Evolutionary conservation across 1,140 invertebrate genomes (phyloP), one percentile per base, ranked within the genome.

Genomic region (Drosophila kanapiae): DNA sequence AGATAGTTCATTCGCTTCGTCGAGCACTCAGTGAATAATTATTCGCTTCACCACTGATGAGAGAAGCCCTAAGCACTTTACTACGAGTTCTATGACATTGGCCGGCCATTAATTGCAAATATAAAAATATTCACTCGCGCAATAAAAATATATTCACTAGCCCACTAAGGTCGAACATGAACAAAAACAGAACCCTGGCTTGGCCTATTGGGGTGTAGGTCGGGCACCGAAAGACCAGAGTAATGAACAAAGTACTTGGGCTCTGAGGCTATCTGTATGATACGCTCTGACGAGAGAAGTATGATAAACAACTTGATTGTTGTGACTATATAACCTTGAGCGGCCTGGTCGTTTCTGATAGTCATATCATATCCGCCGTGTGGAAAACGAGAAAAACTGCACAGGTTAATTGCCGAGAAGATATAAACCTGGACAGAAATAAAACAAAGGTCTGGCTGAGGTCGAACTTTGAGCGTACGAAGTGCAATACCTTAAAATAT

Each of bases 71-170:
- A n/a, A 9, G 14, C 35, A n/a, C n/a, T 42, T 16, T 49, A 5
- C 33, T 42, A 31, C 23, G 6, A 35, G 45, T 31, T 70, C 38
- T 35, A 23, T 48, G 45, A 48, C 76, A 51, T 72, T 49, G 43
- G 29, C 29, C 8, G 29, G 10, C 8, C 10, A 31, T 71, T 72
- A 71, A 59, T 71, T 64, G 40, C 37, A 43, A 47, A 63, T 78
- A 49, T 61, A 48, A 29, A 51, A 77, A 78, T 49, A 49, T 45
- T 31, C 54, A 53, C 49, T 57, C 61, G 49, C 38, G 47, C 67
- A 71, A 65, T 65, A 63, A 62, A 59, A 67, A 74, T 69, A 40
- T 63, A 67, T 78, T 70, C 74, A 85, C 74, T 78, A 69, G 63
- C 48, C 14, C 2, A 10, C 63, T 78, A 60, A 85, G 82, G 78